A percentile compares a stretch with the other conserved stretches of the same genome.
These are phyloP conservation scores for Falco rusticolus DNA, from an alignment of 2,797 vertebrate species.

Conservation along the genomic window DNA sequence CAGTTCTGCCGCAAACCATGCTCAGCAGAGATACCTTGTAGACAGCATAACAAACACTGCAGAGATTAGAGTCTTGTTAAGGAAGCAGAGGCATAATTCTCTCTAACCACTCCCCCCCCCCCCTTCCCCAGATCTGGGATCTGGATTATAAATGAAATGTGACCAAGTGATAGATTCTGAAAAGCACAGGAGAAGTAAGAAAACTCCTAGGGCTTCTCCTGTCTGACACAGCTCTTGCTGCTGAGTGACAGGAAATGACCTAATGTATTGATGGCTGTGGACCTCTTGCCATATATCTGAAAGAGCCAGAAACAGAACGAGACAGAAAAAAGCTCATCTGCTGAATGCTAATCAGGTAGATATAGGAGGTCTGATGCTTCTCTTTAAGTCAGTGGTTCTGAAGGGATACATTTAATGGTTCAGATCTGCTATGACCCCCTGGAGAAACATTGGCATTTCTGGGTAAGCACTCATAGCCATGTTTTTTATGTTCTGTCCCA, in stretches of 20 bases:
- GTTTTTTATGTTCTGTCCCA: not conserved
- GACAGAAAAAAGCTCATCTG: not conserved
- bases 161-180: not conserved
- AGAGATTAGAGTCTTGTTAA: not conserved
- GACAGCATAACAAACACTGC: not conserved
- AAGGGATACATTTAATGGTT: not conserved
- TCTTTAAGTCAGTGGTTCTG: not conserved
- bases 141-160: not conserved
- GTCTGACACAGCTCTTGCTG: not conserved
- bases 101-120: not conserved
- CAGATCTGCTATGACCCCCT: not conserved
- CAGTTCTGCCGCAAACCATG: not conserved
- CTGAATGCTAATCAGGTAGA: not conserved
- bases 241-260: not conserved
- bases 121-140: not conserved
- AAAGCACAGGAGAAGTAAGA: not conserved
- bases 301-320: not conserved
- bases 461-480: not conserved
- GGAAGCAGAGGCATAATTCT: not conserved
- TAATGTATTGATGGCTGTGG: not conserved
- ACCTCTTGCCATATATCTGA: not conserved
- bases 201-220: not conserved
- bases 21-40: not conserved
- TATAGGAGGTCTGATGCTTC: not conserved
- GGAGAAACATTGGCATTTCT: slow-evolving; percentile 3